These are phyloP conservation scores for Coptodon rendalli DNA, from an alignment of 2,113 vertebrate genomes.

Conservation along the genomic window DNA sequence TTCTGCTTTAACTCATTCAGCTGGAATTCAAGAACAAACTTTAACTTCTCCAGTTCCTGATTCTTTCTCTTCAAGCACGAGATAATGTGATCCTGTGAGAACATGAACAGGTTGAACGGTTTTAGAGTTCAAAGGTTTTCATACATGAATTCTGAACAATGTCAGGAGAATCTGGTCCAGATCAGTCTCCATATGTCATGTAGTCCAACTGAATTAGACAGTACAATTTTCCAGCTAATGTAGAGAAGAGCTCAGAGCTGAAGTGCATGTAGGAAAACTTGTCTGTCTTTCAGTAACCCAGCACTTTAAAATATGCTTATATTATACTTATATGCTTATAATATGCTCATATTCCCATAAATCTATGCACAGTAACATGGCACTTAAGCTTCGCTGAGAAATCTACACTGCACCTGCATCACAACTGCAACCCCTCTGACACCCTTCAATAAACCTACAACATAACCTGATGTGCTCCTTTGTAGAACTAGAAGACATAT, in stretches of 20 bases:
- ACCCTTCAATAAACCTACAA: background rate
- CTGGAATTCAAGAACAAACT: conserved; percentile 81
- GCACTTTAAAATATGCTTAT: background rate
- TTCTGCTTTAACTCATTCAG: conserved; percentile 81
- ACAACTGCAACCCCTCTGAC: background rate
- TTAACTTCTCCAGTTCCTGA: conserved; percentile 83
- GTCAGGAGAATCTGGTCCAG: background rate
- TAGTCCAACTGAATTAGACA: accelerated
- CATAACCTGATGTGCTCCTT: background rate
- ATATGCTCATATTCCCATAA: background rate
- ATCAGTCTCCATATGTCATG: background rate
- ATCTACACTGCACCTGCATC: background rate
- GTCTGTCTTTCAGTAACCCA: background rate
- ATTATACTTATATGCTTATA: background rate
- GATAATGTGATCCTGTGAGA: conserved; percentile 79
- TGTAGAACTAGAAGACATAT: background rate
- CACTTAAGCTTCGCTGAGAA: background rate
- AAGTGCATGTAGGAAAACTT: background rate
- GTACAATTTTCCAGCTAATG: accelerated
- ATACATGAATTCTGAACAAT: accelerated
- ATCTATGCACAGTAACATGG: accelerated
- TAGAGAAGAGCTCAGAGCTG: background rate
- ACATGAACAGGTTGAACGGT: background rate
- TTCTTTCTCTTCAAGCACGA: conserved; percentile 83
- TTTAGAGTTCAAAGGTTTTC: background rate